Base-by-base conservation (phyloP, 2,113 vertebrate genomes). In the Cacatua alba region DNA sequence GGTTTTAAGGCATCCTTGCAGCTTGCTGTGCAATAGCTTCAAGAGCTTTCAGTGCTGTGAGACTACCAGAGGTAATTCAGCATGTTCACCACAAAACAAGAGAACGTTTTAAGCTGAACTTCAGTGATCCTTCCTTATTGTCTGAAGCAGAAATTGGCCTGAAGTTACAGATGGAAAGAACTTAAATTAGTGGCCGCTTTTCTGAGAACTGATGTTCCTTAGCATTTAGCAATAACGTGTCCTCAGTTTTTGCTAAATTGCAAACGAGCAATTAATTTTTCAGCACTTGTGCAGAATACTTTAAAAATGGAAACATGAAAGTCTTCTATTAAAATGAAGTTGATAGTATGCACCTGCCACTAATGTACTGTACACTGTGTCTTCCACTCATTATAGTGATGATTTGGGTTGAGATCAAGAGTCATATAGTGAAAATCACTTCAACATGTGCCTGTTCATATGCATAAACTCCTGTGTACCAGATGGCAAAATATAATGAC, bases 401-500 rank as follows among this genome's bases (percentile, higher is more conserved):
- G 96, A 98, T 98, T 98, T 98, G 98, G 98, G 98, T 97, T 97
- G 98, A 97, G 98, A 98, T 98, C 97, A 97, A 98, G 97, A 96
- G 97, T 98, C 98, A 97, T 97, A 97, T 98, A 98, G 98, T 97
- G 97, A 98, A 98, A 98, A 98, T 98, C 98, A 97, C 98, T 98
- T 98, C 97, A 97, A 95, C 98, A 97, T 97, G 96, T 97, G 97
- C 97, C 97, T 97, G 98, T 98, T 98, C 98, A 97, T 98, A 98
- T 97, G 98, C 98, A 98, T 98, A 98, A 97, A 98, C 98, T 98
- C 98, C 98, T 98, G 98, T 98, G 98, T 98, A 98, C 98, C 98
- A 98, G 98, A 98, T 98, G 98, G 98, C 97, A 98, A 98, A 98
- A 98, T 98, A 98, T 98, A 98, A 98, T 98, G 98, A 98, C 98